Base-by-base conservation (phyloP, 2,797 vertebrate species). In the Sardinella longiceps region DNA sequence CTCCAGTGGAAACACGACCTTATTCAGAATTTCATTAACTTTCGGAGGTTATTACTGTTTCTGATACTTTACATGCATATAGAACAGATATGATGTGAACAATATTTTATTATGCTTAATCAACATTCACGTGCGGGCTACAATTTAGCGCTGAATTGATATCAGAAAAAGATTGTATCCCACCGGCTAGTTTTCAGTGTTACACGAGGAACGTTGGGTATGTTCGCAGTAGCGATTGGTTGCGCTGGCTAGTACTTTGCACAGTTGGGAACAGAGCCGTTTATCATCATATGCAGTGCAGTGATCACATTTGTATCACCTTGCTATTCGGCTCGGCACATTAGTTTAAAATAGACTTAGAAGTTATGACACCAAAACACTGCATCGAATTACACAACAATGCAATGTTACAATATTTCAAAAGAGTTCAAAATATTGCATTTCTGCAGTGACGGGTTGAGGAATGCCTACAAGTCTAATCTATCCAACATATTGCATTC, bases 201-300 rank as follows among this genome's bases (percentile, higher is more conserved):
- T 81, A 85, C 86, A 87, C 86, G 82, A 77, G 84, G 84, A 85
- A 84, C 50, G 45, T 18, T 12, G 63, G 30, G 14, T 12, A 70
- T 33, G 28, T 66, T 66, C 30, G 30, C 12, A 14, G 1, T 33
- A 33, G 33, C 1, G 3, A 23, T 56, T 56, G 53, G 53, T 56
- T 56, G 53, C 53, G 53, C 53, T 3, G 53, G 53, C 53, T 20
- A 20, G 53, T 18, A 53, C 51, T 3, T 15, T 53, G 48, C 48
- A 12, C 48, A 51, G 48, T 51, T 51, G 11, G 48, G 12, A 43
- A 3, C 7, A 43, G 43, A 43, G 43, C 43, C 43, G 2, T 43
- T 43, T 43, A 43, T 43, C n/a, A n/a, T n/a, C n/a, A n/a, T n/a
- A n/a, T n/a, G n/a, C n/a, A n/a, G n/a, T n/a, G n/a, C n/a, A n/a